Percentiles rank a stretch among this genome's conserved stretches.
Conservation (phyloP, 2,888 invertebrate genomes). For the Ganaspis brasiliensis region DNA sequence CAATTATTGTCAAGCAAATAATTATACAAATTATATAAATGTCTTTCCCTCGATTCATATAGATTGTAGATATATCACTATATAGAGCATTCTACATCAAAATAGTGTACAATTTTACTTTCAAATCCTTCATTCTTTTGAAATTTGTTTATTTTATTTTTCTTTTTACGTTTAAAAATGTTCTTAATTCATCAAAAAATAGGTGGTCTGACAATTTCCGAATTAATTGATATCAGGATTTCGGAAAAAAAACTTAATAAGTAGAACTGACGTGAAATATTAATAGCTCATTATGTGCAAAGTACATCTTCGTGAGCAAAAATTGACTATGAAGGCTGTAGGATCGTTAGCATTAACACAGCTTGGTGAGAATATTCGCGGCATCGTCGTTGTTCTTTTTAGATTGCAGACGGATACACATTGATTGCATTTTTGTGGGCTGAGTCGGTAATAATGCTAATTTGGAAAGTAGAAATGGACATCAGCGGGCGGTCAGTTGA, state of each 20-base stretch:
- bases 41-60: too few species aligned
- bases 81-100: too few species aligned
- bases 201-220: background rate
- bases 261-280: background rate
- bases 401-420: slow-evolving; percentile 65
- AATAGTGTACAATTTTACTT: too few species aligned
- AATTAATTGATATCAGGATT: background rate
- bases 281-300: slow-evolving; percentile 2
- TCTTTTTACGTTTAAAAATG: too few species aligned
- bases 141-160: too few species aligned
- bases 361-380: slow-evolving; percentile 49
- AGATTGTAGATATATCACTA: too few species aligned
- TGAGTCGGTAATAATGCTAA: slow-evolving; percentile 76
- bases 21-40: too few species aligned
- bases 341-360: slow-evolving; percentile 50
- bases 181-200: too few species aligned
- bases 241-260: background rate
- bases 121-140: too few species aligned
- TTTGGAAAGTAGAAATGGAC: slow-evolving; percentile 77
- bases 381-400: slow-evolving; percentile 64
- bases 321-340: background rate
- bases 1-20: too few species aligned
- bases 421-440: slow-evolving; percentile 76
- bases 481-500: slow-evolving; percentile 75
- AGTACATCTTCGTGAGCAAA: slow-evolving; percentile 1